Conservation (phyloP, 1,140 invertebrate species). For the Bombyx mori region DNA sequence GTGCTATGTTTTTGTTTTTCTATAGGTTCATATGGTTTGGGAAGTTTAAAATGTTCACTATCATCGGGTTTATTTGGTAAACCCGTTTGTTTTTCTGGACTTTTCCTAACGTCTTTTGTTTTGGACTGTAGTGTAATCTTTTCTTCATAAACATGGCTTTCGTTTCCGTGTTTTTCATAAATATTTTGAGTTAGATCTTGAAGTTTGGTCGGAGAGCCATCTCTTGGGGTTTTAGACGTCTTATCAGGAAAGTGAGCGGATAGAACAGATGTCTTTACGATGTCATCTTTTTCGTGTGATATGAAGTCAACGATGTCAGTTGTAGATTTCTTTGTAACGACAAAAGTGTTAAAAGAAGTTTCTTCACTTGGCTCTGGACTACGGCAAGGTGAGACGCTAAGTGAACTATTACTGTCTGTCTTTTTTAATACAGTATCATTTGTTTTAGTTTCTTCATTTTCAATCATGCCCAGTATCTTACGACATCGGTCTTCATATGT, state of each 20-base stretch:
- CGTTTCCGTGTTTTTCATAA: not conserved
- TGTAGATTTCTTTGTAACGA: constrained; percentile 19
- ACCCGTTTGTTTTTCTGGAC: constrained; percentile 12
- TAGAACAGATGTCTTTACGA: constrained; percentile 5
- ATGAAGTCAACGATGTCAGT: constrained; percentile 26
- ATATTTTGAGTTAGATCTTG: constrained; percentile 20
- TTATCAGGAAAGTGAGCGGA: not conserved
- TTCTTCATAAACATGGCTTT: not conserved
- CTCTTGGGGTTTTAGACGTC: constrained; percentile 24
- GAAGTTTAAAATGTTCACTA: constrained; percentile 1
- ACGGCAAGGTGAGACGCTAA: constrained; percentile 36
- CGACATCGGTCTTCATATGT: constrained; percentile 80
- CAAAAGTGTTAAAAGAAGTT: constrained; percentile 17
- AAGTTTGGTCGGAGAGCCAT: constrained; percentile 38
- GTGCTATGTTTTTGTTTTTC: not conserved
- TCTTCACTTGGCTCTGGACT: constrained; percentile 36
- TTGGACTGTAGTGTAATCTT: not conserved
- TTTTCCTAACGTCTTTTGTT: constrained; percentile 4
- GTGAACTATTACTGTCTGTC: constrained; percentile 18
- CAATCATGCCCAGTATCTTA: constrained; percentile 75
- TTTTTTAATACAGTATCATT: constrained; percentile 22
- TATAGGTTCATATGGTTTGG: not conserved
- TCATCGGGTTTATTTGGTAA: constrained; percentile 4
- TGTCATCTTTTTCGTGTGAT: constrained; percentile 20
- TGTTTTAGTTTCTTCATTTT: constrained; percentile 40